A percentile compares a stretch with the other conserved stretches of the same genome.
Conservation (phyloP, 2,113 vertebrate genomes). For the Mustela lutreola region DNA sequence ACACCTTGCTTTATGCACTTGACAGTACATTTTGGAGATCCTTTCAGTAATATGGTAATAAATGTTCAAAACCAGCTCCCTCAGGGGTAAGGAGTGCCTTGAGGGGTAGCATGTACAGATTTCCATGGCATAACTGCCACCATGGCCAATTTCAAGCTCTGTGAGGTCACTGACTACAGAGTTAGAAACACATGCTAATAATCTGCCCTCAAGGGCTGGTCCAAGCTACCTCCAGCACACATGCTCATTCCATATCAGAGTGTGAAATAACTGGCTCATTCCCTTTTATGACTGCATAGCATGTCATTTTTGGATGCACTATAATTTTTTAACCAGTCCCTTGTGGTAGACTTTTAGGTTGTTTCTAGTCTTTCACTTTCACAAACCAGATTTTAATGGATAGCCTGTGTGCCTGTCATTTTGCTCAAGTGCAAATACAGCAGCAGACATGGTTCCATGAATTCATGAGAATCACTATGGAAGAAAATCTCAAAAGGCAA, state of each 20-base stretch:
- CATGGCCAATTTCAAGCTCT: background rate
- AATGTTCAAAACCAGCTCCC: background rate
- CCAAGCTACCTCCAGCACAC: background rate
- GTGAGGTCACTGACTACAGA: background rate
- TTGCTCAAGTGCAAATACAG: constrained; percentile 47
- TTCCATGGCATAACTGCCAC: background rate
- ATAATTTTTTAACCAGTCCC: constrained; percentile 67
- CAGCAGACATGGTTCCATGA: background rate
- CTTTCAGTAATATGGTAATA: background rate
- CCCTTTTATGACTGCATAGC: constrained; percentile 24
- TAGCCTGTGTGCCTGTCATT: background rate
- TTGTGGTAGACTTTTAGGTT: constrained; percentile 8
- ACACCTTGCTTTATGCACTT: background rate
- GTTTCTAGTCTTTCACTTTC: constrained; percentile 33
- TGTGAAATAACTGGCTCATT: constrained; percentile 44
- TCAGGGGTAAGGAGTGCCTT: background rate
- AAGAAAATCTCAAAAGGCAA: constrained; percentile 59
- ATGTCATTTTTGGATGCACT: constrained; percentile 32
- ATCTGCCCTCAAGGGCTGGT: background rate
- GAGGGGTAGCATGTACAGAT: background rate
- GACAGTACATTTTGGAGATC: background rate
- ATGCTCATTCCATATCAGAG: background rate
- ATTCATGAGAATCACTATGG: constrained; percentile 21
- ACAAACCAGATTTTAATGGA: constrained; percentile 32
- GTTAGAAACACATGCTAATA: background rate